Conservation (phyloP, 1,140 invertebrate species). For the Agrilus planipennis region DNA sequence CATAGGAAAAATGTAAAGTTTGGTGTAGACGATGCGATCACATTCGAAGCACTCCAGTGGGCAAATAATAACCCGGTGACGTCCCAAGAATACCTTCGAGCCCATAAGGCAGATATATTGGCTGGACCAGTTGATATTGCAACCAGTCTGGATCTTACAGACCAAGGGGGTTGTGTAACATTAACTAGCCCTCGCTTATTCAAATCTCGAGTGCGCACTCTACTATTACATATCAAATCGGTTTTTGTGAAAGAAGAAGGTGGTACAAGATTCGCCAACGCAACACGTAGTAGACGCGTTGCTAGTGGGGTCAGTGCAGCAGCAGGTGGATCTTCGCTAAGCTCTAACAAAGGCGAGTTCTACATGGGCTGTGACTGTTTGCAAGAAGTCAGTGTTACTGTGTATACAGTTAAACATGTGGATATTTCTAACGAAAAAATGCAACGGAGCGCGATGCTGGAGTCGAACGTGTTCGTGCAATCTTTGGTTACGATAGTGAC, state of each 20-base stretch:
- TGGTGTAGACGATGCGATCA: conserved; percentile 29
- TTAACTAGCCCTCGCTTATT: conserved; percentile 78
- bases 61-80: conserved; percentile 62
- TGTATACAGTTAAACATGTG: conserved; percentile 58
- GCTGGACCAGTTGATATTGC: conserved; percentile 76
- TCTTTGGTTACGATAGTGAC: conserved; percentile 41
- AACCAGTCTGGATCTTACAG: conserved; percentile 70
- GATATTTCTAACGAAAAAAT: conserved; percentile 60
- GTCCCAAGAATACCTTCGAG: conserved; percentile 67
- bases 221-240: conserved; percentile 76
- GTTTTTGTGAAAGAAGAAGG: conserved; percentile 40
- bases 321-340: conserved; percentile 1
- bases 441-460: conserved; percentile 73
- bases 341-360: conserved; percentile 21
- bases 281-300: conserved; percentile 21
- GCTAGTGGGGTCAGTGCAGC: conserved; percentile 7
- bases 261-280: neutral
- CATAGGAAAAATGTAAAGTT: conserved; percentile 29
- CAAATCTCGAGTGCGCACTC: conserved; percentile 61
- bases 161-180: conserved; percentile 69
- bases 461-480: conserved; percentile 61
- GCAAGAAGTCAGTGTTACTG: conserved; percentile 80
- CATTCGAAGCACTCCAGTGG: conserved; percentile 34
- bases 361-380: conserved; percentile 79
- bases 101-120: conserved; percentile 78